Conservation (phyloP, 2,888 invertebrate species). For the Trichopria drosophilae region DNA sequence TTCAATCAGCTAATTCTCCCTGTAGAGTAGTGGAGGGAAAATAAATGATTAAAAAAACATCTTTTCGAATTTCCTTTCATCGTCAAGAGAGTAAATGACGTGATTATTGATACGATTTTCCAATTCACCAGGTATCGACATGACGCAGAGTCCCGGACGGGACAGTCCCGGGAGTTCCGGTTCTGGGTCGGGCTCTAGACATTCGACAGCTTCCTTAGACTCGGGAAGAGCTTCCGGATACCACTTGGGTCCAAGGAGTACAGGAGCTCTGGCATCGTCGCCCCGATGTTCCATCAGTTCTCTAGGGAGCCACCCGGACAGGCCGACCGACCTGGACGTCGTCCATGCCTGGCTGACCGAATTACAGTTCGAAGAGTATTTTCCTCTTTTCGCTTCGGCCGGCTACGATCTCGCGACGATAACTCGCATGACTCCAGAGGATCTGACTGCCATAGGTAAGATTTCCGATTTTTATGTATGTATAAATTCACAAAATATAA, state of each 20-base stretch:
- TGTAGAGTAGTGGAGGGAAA: too few species aligned
- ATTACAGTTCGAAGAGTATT: constrained; percentile 93
- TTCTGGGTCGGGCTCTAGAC: constrained; percentile 84
- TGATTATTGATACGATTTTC: too few species aligned
- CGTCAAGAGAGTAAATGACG: too few species aligned
- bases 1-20: too few species aligned
- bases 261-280: constrained; percentile 63
- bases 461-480: background rate
- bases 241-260: constrained; percentile 62
- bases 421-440: constrained; percentile 98
- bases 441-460: constrained; percentile 76
- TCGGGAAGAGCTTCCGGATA: constrained; percentile 89
- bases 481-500: background rate
- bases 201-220: constrained; percentile 87
- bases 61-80: too few species aligned
- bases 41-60: too few species aligned
- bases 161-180: constrained; percentile 91
- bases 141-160: constrained; percentile 77
- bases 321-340: constrained; percentile 78
- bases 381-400: constrained; percentile 87
- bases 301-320: constrained; percentile 55
- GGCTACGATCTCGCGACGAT: constrained; percentile 98
- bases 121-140: constrained; percentile 53
- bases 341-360: constrained; percentile 94
- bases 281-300: constrained; percentile 74